Conservation (phyloP, 1,140 invertebrate species). For the Neomicropteryx cornuta region DNA sequence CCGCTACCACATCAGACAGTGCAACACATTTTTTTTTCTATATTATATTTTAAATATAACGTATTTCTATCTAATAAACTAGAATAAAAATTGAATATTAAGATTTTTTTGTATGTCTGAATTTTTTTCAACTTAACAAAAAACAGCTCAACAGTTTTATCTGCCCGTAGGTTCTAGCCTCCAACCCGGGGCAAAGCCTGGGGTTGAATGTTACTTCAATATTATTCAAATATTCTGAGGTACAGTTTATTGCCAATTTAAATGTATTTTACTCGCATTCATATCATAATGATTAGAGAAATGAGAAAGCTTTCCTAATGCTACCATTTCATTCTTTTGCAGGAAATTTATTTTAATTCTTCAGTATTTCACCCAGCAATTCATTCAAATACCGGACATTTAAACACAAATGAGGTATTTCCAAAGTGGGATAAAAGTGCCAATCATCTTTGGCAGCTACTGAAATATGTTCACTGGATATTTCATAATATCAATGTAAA, state of each 20-base stretch:
- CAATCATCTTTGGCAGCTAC: constrained; percentile 80
- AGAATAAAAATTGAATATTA: too few species aligned
- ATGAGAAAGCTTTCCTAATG: constrained; percentile 9
- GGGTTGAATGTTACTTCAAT: neutral
- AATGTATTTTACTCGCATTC: neutral
- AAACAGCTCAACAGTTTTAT: too few species aligned
- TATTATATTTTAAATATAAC: too few species aligned
- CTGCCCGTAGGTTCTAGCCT: too few species aligned
- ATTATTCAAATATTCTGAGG: neutral
- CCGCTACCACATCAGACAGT: too few species aligned
- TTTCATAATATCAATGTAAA: constrained; percentile 62
- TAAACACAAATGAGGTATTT: constrained; percentile 70
- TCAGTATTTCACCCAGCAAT: constrained; percentile 82
- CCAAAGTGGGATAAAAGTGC: constrained; percentile 71
- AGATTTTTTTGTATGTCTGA: too few species aligned
- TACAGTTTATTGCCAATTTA: constrained; percentile 2
- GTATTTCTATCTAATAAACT: too few species aligned
- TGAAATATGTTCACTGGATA: constrained; percentile 73
- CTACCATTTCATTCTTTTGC: constrained; percentile 23
- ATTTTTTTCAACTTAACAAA: too few species aligned
- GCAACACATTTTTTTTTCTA: too few species aligned
- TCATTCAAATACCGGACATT: constrained; percentile 59
- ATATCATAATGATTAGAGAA: constrained; percentile 4
- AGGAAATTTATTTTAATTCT: constrained; percentile 79
- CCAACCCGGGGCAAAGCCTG: neutral